Percentiles rank a stretch among this genome's conserved stretches.
Evolutionary conservation across 2,888 invertebrate species (phyloP).

Genomic region (Dryadula phaetusa): DNA sequence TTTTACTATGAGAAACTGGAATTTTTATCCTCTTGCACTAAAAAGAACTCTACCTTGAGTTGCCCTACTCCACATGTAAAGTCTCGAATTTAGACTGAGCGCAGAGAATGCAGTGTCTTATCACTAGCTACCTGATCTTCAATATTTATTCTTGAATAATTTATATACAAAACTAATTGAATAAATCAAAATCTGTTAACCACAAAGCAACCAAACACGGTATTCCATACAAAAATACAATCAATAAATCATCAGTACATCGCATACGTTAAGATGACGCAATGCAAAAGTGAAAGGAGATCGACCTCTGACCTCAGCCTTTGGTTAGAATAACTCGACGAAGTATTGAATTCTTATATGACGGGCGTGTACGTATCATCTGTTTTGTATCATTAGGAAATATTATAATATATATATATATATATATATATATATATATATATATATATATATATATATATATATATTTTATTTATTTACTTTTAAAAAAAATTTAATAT

Average conservation of each 20-base stretch:
- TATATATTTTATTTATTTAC: no score
- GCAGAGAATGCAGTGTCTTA: no score
- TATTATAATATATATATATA: background rate
- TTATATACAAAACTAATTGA: background rate
- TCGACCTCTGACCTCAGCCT: constrained; percentile 41
- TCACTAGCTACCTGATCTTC: no score
- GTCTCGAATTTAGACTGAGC: no score
- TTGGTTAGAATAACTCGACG: constrained; percentile 31
- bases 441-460: no score
- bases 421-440: no score
- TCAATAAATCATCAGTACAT: constrained; percentile 41
- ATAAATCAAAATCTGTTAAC: constrained; percentile 15
- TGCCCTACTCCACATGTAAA: no score
- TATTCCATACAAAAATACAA: constrained; percentile 24
- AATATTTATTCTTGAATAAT: no score
- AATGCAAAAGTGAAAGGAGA: constrained; percentile 40
- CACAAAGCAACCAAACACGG: constrained; percentile 3
- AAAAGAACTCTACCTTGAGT: no score
- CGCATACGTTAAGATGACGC: constrained; percentile 31
- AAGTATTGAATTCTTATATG: constrained; percentile 27
- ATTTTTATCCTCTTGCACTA: no score
- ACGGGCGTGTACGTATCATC: constrained; percentile 21
- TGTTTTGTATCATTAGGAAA: constrained; percentile 3
- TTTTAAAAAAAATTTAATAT: no score
- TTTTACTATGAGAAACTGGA: no score